A percentile compares a stretch with the other conserved stretches of the same genome.
phyloP scores from a whole-genome alignment of 2,888 invertebrate genomes.

The Dysmachus trigonus region DNA sequence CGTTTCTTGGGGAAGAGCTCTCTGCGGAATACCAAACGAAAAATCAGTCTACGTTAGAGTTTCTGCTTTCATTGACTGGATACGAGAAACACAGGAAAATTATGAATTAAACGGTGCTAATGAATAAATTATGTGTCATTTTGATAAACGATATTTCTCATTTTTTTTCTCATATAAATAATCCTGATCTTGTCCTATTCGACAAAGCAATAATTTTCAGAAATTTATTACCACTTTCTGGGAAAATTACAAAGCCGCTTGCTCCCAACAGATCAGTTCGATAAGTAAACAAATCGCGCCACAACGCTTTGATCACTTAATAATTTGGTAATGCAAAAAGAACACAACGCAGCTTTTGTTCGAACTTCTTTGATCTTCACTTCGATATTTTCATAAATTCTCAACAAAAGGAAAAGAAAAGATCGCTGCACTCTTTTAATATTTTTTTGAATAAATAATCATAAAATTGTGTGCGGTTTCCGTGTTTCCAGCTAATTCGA shows the following conservation, averaged over 20 bases:
- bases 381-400: slow-evolving; percentile 3
- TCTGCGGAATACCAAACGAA: slow-evolving; percentile 55
- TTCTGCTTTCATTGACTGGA: slow-evolving; percentile 57
- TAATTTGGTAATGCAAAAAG: slow-evolving; percentile 27
- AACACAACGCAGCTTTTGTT: slow-evolving; percentile 5
- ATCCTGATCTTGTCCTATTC: neutral
- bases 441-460: slow-evolving; percentile 16
- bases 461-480: neutral
- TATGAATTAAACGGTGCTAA: neutral
- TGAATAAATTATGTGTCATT: neutral
- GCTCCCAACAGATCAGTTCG: neutral
- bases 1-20: slow-evolving; percentile 60
- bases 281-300: neutral
- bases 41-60: slow-evolving; percentile 59
- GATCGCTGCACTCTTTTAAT: slow-evolving; percentile 6
- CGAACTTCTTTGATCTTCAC: neutral
- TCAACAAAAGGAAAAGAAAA: neutral
- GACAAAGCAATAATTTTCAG: neutral
- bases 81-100: slow-evolving; percentile 5
- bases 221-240: neutral
- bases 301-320: slow-evolving; percentile 36
- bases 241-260: neutral
- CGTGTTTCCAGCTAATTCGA: neutral
- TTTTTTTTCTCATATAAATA: neutral
- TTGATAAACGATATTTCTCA: neutral